Evolutionary conservation across 2,113 vertebrate species (phyloP).

Genomic region (Lucifuga dentata): DNA sequence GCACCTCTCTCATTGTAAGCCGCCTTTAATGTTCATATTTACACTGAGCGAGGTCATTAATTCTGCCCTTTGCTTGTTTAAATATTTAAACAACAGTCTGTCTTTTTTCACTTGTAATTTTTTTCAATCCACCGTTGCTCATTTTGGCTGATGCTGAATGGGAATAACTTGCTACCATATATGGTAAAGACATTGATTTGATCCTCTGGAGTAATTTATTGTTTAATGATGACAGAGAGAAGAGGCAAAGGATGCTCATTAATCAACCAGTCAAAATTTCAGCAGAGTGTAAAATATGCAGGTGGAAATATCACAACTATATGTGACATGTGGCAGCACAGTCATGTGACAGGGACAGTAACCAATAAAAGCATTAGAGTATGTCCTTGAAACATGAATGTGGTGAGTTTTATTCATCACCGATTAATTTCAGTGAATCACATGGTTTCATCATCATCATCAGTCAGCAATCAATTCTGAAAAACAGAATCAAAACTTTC

Average conservation of each 20-base stretch:
- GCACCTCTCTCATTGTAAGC: slow-evolving; percentile 59
- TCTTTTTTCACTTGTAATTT: slow-evolving; percentile 43
- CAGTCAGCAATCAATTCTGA: slow-evolving; percentile 2
- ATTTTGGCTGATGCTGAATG: slow-evolving; percentile 20
- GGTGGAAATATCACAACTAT: background rate
- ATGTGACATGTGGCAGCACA: no score
- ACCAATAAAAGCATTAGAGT: slow-evolving; percentile 9
- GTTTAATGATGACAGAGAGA: slow-evolving; percentile 30
- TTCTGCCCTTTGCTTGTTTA: slow-evolving; percentile 82
- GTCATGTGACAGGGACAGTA: background rate
- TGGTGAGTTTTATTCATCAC: slow-evolving; percentile 27
- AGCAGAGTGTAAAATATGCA: background rate
- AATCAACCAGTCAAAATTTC: slow-evolving; percentile 35
- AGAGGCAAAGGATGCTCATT: slow-evolving; percentile 22
- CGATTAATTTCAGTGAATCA: slow-evolving; percentile 37
- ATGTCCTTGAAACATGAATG: slow-evolving; percentile 9
- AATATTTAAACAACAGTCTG: slow-evolving; percentile 80
- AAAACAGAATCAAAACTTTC: slow-evolving; percentile 46
- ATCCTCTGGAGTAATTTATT: slow-evolving; percentile 60
- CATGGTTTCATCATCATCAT: slow-evolving; percentile 23
- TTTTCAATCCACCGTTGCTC: slow-evolving; percentile 36
- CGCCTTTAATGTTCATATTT: slow-evolving; percentile 75
- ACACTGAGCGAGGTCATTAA: slow-evolving; percentile 78
- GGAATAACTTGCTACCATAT: slow-evolving; percentile 27
- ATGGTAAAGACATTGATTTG: slow-evolving; percentile 54